Evolutionary conservation across 2,797 vertebrate genomes (phyloP).

Genomic region (Phalloptychus januarius): DNA sequence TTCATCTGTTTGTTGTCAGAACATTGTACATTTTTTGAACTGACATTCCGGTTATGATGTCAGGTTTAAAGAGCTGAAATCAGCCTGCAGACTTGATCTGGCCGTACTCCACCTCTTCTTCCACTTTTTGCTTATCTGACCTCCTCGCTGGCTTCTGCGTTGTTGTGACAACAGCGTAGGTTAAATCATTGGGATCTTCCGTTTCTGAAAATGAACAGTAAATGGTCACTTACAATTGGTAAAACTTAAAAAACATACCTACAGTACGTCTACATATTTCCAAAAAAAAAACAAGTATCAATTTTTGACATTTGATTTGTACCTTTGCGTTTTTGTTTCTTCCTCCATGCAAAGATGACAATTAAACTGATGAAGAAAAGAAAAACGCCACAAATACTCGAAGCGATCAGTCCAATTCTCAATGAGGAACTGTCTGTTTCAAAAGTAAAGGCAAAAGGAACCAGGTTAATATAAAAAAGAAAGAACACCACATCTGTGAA

Average conservation of each 20-base stretch:
- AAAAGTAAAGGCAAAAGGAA: background rate
- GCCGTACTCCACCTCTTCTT: constrained; percentile 59
- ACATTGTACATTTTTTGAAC: background rate
- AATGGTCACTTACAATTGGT: background rate
- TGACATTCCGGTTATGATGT: background rate
- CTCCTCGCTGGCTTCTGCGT: background rate
- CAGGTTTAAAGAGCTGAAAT: constrained; percentile 6
- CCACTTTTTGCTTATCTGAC: background rate
- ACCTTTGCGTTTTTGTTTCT: constrained; percentile 41
- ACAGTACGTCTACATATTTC: background rate
- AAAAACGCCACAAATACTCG: background rate
- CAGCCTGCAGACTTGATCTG: constrained; percentile 52
- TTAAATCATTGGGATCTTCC: constrained; percentile 34
- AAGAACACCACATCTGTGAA: background rate
- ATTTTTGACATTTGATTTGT: accelerated
- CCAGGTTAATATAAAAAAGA: background rate
- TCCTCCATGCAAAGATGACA: constrained; percentile 29
- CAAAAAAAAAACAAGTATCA: background rate
- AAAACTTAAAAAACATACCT: background rate
- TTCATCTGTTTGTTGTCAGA: background rate
- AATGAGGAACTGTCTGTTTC: accelerated
- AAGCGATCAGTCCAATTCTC: constrained; percentile 15
- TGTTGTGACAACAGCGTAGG: constrained; percentile 48
- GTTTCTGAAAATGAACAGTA: constrained; percentile 22
- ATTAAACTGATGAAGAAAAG: constrained; percentile 14